Evolutionary conservation across 30 jellyfish, hydroid and myxozoan genomes (phyloP).

Genomic region (Rhopilema esculentum): DNA sequence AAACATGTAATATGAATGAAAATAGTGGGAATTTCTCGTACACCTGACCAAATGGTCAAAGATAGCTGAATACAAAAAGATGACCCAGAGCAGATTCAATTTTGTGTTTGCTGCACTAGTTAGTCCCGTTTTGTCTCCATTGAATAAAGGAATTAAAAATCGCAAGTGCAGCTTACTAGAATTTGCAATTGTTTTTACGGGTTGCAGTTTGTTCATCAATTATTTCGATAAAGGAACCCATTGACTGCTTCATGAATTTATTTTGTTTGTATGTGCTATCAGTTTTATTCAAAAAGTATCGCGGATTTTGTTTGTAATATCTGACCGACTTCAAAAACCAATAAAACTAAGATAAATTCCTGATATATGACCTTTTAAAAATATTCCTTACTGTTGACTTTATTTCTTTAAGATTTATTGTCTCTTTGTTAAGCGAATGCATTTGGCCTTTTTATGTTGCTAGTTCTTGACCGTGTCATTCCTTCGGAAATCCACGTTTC

Average conservation of each 20-base stretch:
- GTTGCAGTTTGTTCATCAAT: not conserved
- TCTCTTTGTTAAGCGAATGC: not conserved
- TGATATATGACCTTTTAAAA: slow-evolving; percentile 5
- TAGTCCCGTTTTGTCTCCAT: not conserved
- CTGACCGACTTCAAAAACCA: slow-evolving; percentile 37
- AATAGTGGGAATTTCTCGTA: too few relatives aligned
- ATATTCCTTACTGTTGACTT: slow-evolving; percentile 1
- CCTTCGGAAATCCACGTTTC: not conserved
- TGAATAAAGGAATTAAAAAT: not conserved
- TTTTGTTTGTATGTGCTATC: not conserved
- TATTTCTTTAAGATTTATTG: not conserved
- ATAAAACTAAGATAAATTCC: not conserved
- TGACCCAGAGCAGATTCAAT: not conserved
- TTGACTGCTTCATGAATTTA: not conserved
- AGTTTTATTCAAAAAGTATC: slow-evolving; percentile 1
- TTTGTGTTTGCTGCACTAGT: not conserved
- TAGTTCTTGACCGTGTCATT: not conserved
- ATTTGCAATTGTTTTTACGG: not conserved
- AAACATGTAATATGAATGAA: too few relatives aligned
- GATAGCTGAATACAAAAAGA: not conserved
- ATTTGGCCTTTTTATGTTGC: not conserved
- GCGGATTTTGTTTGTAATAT: slow-evolving; percentile 21
- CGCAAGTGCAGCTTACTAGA: not conserved
- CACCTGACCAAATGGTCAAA: not conserved
- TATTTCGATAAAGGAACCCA: not conserved